Evolutionary conservation across 2,888 invertebrate genomes (phyloP), one percentile per base, ranked within the genome.

Genomic region (Cheilosia grossa): DNA sequence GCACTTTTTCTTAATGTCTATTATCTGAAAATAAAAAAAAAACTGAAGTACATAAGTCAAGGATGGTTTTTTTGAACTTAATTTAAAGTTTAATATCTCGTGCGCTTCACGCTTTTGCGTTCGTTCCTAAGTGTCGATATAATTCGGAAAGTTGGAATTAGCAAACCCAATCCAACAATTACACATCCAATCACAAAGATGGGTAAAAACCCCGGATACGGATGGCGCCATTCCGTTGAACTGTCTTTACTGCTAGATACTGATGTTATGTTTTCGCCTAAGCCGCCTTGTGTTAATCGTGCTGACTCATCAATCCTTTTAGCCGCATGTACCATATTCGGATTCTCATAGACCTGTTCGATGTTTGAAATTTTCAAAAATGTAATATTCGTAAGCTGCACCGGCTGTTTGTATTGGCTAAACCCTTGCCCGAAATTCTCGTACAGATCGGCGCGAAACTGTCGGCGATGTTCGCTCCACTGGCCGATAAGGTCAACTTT

Each of bases 401-500:
- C 78, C 9, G 89, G 85, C 47, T 88, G 87, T n/a, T 87, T 89
- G 21, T 87, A 90, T 0, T 88, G 89, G 42, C 88, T 87, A 1
- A 91, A 78, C 4, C 90, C 91, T 69, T 89, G 85, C 0, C 91
- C 91, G 37, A 88, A 91, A 63, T 89, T 90, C 73, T 91, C 91
- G 54, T 89, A 90, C 40, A 91, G 88, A 59, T 90, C 89, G 5
- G 89, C 91, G 10, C 67, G 88, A 40, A 91, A 90, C 70, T 89
- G 85, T 3, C 90, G 88, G 49, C 85, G 88, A 86, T 90, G 89
- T 74, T 91, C 90, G 0, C 88, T 88, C 91, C 91, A 91, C 61
- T 91, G 91, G 0, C 91, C 91, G 69, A 90, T 89, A 4, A 91
- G 87, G 66, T 91, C 90, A 0, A 91, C 88, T 56, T 89, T 88